phyloP scores from a whole-genome alignment of 2,888 invertebrate species.

The Tachina fera region DNA sequence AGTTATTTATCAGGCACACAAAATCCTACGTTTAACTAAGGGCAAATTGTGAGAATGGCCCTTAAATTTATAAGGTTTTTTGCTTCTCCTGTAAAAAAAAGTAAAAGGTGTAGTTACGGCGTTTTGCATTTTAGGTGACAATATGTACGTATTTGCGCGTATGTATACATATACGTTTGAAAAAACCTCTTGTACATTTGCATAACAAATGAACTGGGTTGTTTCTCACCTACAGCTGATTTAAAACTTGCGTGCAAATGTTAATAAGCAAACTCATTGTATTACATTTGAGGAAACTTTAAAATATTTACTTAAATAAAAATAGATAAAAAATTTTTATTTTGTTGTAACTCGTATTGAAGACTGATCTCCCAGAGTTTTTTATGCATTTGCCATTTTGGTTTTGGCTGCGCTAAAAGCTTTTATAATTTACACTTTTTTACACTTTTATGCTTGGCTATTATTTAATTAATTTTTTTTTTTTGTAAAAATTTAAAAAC shows the following conservation, averaged over 20 bases:
- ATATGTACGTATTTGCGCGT: no score
- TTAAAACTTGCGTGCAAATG: slow-evolving; percentile 37
- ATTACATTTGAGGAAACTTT: slow-evolving; percentile 38
- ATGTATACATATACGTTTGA: no score
- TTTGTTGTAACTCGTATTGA: background rate
- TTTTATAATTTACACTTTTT: slow-evolving; percentile 10
- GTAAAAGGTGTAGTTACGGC: no score
- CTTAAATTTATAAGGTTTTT: no score
- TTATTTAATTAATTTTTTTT: slow-evolving; percentile 12
- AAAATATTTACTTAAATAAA: background rate
- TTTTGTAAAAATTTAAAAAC: slow-evolving; percentile 36
- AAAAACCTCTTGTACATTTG: no score
- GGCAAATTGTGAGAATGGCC: no score
- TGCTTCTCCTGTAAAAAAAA: no score
- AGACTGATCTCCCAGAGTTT: background rate
- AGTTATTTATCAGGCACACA: no score
- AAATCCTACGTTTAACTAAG: no score
- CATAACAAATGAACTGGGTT: no score
- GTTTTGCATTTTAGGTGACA: no score
- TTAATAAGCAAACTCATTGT: background rate
- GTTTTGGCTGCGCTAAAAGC: background rate
- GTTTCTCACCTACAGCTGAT: background rate
- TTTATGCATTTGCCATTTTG: background rate
- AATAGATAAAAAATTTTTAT: slow-evolving; percentile 4
- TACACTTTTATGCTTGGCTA: background rate